A percentile compares a stretch with the other conserved stretches of the same genome.
Conservation (phyloP, 2,113 vertebrate species). For the Hyla sarda region DNA sequence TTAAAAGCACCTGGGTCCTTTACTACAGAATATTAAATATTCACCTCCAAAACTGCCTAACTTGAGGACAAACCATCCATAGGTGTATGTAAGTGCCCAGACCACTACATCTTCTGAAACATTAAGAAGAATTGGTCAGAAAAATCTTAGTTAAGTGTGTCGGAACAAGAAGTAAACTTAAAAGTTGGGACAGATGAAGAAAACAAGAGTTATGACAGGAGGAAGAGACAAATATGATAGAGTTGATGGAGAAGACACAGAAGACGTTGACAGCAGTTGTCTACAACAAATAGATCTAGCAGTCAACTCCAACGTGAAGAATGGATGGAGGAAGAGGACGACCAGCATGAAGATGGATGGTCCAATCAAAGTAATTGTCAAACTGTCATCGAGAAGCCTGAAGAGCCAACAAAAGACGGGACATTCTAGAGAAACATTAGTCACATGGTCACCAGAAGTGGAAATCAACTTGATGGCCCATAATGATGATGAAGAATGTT, state of each 20-base stretch:
- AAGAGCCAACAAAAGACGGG: not conserved
- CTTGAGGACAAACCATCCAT: no score
- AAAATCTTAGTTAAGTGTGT: no score
- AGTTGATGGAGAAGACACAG: not conserved
- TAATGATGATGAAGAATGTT: not conserved
- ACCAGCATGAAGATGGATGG: not conserved
- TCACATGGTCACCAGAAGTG: slow-evolving; percentile 2
- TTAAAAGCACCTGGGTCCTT: no score
- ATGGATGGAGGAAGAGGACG: not conserved
- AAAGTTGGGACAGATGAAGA: not conserved
- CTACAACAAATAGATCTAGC: not conserved
- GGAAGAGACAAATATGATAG: not conserved
- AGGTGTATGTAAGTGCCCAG: no score
- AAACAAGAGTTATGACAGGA: not conserved
- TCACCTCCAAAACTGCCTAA: no score
- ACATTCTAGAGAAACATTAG: not conserved
- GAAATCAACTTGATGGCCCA: not conserved
- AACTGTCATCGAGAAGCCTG: not conserved
- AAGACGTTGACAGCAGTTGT: not conserved
- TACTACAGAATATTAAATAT: no score
- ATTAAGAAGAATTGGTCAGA: no score
- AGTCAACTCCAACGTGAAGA: not conserved
- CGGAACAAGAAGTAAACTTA: not conserved
- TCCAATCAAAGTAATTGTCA: not conserved
- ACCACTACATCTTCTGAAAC: no score